Evolutionary conservation across 2,888 invertebrate genomes (phyloP).

Genomic region (Auanema freiburgensis): DNA sequence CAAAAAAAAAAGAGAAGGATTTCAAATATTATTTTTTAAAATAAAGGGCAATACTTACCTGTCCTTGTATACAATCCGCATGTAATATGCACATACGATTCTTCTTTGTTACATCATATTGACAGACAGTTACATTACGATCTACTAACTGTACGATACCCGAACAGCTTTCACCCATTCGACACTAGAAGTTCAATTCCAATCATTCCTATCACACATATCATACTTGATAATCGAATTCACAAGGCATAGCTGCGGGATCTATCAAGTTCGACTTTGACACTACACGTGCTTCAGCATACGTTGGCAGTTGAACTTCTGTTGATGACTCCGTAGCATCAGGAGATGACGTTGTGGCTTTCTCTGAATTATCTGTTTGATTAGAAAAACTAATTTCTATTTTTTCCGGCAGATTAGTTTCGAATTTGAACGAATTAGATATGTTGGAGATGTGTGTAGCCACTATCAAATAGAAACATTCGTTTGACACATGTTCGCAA

Average conservation of each 20-base stretch:
- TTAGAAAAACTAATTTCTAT: too few relatives aligned
- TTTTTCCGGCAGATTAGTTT: too few relatives aligned
- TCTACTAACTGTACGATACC: slow-evolving; percentile 32
- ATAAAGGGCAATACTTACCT: slow-evolving; percentile 16
- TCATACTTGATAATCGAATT: slow-evolving; percentile 42
- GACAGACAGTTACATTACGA: slow-evolving; percentile 34
- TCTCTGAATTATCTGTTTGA: too few relatives aligned
- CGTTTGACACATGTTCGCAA: too few relatives aligned
- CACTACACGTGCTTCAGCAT: slow-evolving; percentile 7
- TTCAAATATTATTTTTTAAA: background rate
- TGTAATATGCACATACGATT: slow-evolving; percentile 36
- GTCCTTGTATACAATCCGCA: slow-evolving; percentile 39
- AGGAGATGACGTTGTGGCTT: too few relatives aligned
- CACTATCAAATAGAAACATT: too few relatives aligned
- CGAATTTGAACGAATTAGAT: too few relatives aligned
- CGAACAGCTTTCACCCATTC: slow-evolving; percentile 45
- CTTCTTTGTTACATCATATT: slow-evolving; percentile 34
- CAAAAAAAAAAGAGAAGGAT: background rate
- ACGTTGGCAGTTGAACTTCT: slow-evolving; percentile 12
- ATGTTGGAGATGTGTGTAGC: too few relatives aligned
- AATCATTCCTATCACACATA: background rate
- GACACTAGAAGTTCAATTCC: slow-evolving; percentile 29
- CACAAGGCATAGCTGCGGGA: slow-evolving; percentile 37
- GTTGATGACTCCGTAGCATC: too few relatives aligned
- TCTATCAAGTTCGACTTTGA: slow-evolving; percentile 23